phyloP scores from a whole-genome alignment of 2,113 vertebrate genomes.

The Rhagologus leucostigma region DNA sequence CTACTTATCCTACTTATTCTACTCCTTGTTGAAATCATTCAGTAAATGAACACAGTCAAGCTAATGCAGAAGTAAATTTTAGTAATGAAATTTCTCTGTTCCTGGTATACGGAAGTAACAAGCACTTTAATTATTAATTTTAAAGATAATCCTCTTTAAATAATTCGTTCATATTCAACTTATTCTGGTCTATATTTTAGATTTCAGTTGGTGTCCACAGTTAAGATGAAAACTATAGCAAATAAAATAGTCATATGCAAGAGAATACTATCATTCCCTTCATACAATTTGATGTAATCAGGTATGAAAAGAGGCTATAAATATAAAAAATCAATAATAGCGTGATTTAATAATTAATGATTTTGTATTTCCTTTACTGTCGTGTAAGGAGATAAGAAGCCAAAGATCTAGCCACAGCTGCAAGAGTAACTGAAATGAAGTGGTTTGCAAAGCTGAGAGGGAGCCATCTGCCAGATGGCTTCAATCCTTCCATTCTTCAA shows the following conservation, averaged over 20 bases:
- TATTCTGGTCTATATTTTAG: background rate
- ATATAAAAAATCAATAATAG: background rate
- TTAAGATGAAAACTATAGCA: background rate
- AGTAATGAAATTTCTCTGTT: background rate
- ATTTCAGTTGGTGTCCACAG: background rate
- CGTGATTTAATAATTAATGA: background rate
- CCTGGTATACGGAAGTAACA: background rate
- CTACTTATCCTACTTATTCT: background rate
- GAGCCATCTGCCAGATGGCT: conserved; percentile 2
- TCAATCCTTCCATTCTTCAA: conserved; percentile 8
- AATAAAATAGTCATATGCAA: background rate
- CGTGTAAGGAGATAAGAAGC: background rate
- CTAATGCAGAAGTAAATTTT: background rate
- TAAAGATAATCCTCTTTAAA: background rate
- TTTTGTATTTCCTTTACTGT: background rate
- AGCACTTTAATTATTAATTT: background rate
- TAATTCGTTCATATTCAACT: background rate
- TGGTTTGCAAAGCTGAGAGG: background rate
- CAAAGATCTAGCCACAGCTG: background rate
- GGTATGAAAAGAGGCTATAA: background rate
- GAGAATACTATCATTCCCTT: background rate
- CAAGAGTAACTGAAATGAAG: background rate
- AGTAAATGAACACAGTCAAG: background rate
- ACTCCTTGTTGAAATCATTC: background rate
- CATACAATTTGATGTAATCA: background rate